A percentile compares a stretch with the other conserved stretches of the same genome.
phyloP scores from a whole-genome alignment of 2,113 vertebrate genomes.

The Clinocottus analis region DNA sequence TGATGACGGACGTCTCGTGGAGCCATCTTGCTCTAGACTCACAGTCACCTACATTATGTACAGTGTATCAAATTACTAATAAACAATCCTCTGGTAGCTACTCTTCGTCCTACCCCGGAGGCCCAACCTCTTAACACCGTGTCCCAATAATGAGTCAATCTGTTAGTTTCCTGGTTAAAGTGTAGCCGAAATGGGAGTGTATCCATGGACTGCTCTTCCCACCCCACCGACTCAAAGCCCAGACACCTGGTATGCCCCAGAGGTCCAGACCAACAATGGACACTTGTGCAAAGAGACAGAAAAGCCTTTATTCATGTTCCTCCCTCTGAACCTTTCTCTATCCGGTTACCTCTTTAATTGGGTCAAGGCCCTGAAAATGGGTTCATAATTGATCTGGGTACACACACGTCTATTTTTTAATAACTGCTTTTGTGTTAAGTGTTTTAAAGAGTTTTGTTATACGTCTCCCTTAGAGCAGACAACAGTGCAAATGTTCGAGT shows the following conservation, averaged over 20 bases:
- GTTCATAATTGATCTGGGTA: constrained; percentile 13
- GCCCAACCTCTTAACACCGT: constrained; percentile 7
- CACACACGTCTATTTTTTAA: neutral
- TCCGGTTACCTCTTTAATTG: constrained; percentile 30
- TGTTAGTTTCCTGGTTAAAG: constrained; percentile 73
- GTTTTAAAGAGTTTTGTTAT: neutral
- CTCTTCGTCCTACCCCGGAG: neutral
- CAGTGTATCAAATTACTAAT: neutral
- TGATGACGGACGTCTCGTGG: neutral
- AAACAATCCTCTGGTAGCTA: constrained; percentile 14
- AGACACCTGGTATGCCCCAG: constrained; percentile 78
- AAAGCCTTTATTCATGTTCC: constrained; percentile 67
- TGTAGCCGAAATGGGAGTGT: constrained; percentile 60
- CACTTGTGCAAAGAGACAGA: constrained; percentile 74
- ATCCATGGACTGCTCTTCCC: constrained; percentile 44
- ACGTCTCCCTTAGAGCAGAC: neutral
- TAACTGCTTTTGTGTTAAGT: neutral
- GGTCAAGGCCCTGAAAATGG: constrained; percentile 26
- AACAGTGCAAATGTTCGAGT: neutral
- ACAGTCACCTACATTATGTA: neutral
- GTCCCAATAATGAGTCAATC: constrained; percentile 44
- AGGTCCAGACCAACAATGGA: constrained; percentile 75
- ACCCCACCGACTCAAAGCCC: constrained; percentile 61
- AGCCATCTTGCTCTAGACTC: constrained; percentile 12
- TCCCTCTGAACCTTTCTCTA: constrained; percentile 48